Evolutionary conservation across 2,113 vertebrate species (phyloP).

Genomic region (Phyllopteryx taeniolatus): DNA sequence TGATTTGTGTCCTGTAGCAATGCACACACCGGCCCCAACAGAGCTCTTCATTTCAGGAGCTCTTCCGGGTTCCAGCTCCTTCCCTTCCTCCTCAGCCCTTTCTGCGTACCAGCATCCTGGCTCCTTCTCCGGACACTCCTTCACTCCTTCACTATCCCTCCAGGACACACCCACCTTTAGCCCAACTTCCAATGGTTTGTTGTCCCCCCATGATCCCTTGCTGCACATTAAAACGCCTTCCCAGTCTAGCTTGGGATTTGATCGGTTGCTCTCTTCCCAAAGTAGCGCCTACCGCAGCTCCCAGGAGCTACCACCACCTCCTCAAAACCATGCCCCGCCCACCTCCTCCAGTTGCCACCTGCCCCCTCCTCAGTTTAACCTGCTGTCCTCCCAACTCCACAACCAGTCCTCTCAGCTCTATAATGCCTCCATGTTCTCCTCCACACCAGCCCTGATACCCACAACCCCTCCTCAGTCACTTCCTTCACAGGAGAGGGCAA

Average conservation of each 20-base stretch:
- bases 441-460: constrained; percentile 60
- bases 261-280: constrained; percentile 72
- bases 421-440: constrained; percentile 82
- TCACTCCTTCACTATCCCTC: constrained; percentile 82
- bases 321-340: constrained; percentile 66
- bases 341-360: constrained; percentile 75
- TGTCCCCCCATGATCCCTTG: constrained; percentile 81
- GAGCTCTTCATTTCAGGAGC: constrained; percentile 91
- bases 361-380: constrained; percentile 82
- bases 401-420: constrained; percentile 81
- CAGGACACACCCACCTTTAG: constrained; percentile 86
- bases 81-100: constrained; percentile 84
- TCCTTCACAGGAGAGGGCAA: constrained; percentile 72
- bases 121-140: constrained; percentile 85
- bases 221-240: constrained; percentile 77
- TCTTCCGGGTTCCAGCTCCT: constrained; percentile 83
- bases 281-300: constrained; percentile 65
- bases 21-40: constrained; percentile 86
- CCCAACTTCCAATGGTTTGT: constrained; percentile 79
- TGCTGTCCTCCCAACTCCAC: constrained; percentile 82
- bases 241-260: constrained; percentile 73
- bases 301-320: constrained; percentile 61
- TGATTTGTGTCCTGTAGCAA: constrained; percentile 72
- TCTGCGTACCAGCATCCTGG: constrained; percentile 90
- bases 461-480: constrained; percentile 53